These are phyloP conservation scores for Erpetoichthys calabaricus DNA, from an alignment of 2,797 vertebrate genomes.

Conservation along the genomic window DNA sequence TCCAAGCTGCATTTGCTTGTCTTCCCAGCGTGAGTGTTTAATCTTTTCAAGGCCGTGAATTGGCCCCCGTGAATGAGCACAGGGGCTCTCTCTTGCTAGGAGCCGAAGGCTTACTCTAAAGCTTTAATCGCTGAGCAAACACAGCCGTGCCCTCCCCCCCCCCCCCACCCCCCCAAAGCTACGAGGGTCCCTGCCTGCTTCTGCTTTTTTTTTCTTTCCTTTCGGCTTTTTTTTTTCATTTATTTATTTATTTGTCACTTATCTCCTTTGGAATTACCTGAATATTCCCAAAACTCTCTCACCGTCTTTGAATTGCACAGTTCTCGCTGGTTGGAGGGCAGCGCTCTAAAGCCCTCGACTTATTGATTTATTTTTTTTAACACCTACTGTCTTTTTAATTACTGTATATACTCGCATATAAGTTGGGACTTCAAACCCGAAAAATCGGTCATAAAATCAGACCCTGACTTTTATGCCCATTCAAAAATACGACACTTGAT, in stretches of 20 bases:
- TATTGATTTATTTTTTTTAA: too few relatives aligned
- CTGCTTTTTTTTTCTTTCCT: conserved; percentile 18
- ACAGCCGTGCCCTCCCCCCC: conserved; percentile 95
- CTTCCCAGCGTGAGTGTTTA: conserved; percentile 99
- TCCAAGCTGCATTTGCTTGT: conserved; percentile 96
- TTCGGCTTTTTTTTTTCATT: conserved; percentile 24
- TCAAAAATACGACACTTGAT: too few relatives aligned
- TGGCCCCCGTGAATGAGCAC: conserved; percentile 93
- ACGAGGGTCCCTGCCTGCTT: too few relatives aligned
- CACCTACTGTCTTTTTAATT: too few relatives aligned
- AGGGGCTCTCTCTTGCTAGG: conserved; percentile 85
- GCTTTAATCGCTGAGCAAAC: conserved; percentile 99
- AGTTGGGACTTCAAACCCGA: too few relatives aligned
- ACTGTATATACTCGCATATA: too few relatives aligned
- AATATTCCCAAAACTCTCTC: conserved; percentile 62
- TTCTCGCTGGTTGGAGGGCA: conserved; percentile 44
- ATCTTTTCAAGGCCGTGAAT: conserved; percentile 98
- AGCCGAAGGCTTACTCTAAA: conserved; percentile 98
- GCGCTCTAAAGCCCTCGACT: too few relatives aligned
- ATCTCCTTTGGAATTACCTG: conserved; percentile 54
- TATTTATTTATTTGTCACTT: conserved; percentile 21
- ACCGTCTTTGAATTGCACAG: conserved; percentile 75
- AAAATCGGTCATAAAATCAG: too few relatives aligned
- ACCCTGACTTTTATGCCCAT: too few relatives aligned
- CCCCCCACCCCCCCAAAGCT: conserved; percentile 49